phyloP scores from a whole-genome alignment of 92 coral and sea anemone genomes.

The Umimayanthus kanabou region DNA sequence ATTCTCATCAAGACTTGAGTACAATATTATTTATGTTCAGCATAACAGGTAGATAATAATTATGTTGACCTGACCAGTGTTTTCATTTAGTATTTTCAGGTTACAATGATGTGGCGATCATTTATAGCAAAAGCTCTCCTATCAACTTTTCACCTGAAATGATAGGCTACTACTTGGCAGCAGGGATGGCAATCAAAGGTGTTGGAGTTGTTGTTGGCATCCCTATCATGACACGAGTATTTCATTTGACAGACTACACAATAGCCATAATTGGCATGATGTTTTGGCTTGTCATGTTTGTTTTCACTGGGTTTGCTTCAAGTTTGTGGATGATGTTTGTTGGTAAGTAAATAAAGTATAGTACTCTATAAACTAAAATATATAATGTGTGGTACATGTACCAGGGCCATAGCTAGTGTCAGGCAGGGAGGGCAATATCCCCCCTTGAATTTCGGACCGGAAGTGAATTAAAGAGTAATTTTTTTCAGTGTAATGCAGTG shows the following conservation, averaged over 20 bases:
- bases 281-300: conserved; percentile 50
- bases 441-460: too few species aligned
- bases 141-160: conserved; percentile 68
- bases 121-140: conserved; percentile 78
- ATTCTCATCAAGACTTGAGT: too few species aligned
- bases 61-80: neutral
- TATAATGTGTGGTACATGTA: too few species aligned
- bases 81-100: conserved; percentile 83
- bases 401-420: too few species aligned
- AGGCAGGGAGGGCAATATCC: too few species aligned
- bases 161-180: conserved; percentile 85
- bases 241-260: conserved; percentile 69
- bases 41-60: neutral
- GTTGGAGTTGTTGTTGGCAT: conserved; percentile 79
- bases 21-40: neutral
- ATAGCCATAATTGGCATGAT: conserved; percentile 74
- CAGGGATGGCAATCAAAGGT: conserved; percentile 60
- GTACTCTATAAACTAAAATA: neutral
- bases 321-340: conserved; percentile 82
- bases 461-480: too few species aligned
- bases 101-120: conserved; percentile 71
- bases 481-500: too few species aligned
- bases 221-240: conserved; percentile 67
- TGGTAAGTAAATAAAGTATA: conserved; percentile 59
- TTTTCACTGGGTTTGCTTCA: conserved; percentile 76